These are phyloP conservation scores for Eupeodes corollae DNA, from an alignment of 1,140 invertebrate genomes.

Conservation along the genomic window DNA sequence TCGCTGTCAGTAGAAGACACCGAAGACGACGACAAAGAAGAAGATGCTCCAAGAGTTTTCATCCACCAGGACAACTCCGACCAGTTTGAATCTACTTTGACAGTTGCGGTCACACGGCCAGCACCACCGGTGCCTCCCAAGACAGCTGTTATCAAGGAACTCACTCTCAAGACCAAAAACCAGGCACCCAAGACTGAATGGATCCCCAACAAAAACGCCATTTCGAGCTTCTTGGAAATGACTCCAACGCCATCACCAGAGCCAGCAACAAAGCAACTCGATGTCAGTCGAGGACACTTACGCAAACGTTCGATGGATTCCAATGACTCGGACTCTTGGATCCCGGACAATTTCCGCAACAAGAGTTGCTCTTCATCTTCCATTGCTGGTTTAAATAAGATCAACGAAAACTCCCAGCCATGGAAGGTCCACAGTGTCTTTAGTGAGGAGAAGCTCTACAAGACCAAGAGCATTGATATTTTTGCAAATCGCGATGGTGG, in stretches of 20 bases:
- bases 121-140: conserved; percentile 5
- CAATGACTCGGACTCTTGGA: conserved; percentile 11
- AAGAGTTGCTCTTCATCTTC: background rate
- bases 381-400: conserved; percentile 1
- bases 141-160: background rate
- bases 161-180: background rate
- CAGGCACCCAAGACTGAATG: conserved; percentile 9
- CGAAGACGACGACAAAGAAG: conserved; percentile 8
- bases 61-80: conserved; percentile 33
- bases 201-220: conserved; percentile 25
- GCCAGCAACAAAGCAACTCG: background rate
- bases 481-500: conserved; percentile 17
- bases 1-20: conserved; percentile 5
- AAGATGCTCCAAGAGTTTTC: conserved; percentile 20
- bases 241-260: conserved; percentile 6
- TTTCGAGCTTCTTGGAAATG: conserved; percentile 11
- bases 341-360: conserved; percentile 1
- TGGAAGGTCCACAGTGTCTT: conserved; percentile 2
- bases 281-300: conserved; percentile 1
- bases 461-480: conserved; percentile 34
- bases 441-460: conserved; percentile 20
- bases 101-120: conserved; percentile 23
- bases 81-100: conserved; percentile 27
- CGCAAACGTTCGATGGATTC: conserved; percentile 10
- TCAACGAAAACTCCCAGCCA: conserved; percentile 7